A percentile compares a stretch with the other conserved stretches of the same genome.
Conservation (phyloP, 2,113 vertebrate species). For the Forbesichthys agassizii region DNA sequence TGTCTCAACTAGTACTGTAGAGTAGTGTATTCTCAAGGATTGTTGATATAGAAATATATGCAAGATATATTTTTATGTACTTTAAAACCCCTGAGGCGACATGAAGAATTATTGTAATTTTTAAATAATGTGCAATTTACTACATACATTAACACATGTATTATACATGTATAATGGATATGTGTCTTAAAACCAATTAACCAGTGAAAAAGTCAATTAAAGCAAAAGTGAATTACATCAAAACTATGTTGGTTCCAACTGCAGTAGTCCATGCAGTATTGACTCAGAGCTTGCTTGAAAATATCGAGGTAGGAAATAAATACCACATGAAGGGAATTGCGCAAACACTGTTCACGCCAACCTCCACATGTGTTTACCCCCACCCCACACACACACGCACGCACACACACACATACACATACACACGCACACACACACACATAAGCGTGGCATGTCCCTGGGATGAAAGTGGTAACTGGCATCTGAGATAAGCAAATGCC, state of each 20-base stretch:
- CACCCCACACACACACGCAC: constrained; percentile 13
- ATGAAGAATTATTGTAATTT: too few relatives aligned
- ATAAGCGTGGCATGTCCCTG: constrained; percentile 50
- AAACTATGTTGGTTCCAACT: too few relatives aligned
- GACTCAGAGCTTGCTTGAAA: constrained; percentile 35
- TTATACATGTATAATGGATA: neutral
- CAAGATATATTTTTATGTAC: too few relatives aligned
- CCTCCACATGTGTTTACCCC: constrained; percentile 21
- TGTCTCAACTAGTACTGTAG: too few relatives aligned
- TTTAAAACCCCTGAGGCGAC: too few relatives aligned
- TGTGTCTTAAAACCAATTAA: neutral
- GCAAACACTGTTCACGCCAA: constrained; percentile 66
- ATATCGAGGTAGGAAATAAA: constrained; percentile 73
- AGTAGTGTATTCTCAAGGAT: too few relatives aligned
- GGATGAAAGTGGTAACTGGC: constrained; percentile 75
- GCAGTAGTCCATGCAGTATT: too few relatives aligned
- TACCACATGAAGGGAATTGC: constrained; percentile 66
- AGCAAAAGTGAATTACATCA: neutral
- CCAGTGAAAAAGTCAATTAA: neutral
- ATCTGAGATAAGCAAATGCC: constrained; percentile 76
- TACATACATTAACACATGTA: neutral
- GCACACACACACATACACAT: constrained; percentile 34
- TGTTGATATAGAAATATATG: too few relatives aligned
- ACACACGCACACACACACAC: constrained; percentile 21
- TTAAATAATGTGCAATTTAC: too few relatives aligned